Base-by-base conservation (phyloP, 1,140 invertebrate genomes). In the Cardiocondyla obscurior region DNA sequence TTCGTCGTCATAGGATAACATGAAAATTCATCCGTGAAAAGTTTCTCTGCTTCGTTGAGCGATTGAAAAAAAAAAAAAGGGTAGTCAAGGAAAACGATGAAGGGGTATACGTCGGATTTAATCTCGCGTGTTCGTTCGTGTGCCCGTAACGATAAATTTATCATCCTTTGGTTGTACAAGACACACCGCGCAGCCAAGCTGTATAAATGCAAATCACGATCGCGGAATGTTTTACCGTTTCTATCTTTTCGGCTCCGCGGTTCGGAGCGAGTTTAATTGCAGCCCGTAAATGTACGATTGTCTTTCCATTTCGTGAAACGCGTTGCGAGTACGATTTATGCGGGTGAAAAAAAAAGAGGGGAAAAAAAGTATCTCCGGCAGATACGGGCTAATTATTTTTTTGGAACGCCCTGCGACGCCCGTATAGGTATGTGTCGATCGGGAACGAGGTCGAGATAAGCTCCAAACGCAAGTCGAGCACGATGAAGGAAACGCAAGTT, bases 141-240 rank as follows among this genome's bases (percentile, higher is more conserved):
- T 55, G 74, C 46, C 49, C 33, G 46, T 79, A 69, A 79, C 74
- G 62, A 79, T 79, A 79, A 79, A 79, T 79, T 79, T 79, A 79
- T 79, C 74, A 79, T 79, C 46, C 74, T 53, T 36, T 46, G n/a
- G 22, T 73, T 19, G 25, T 69, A 22, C 62, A 62, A 53, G 74
- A 77, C 74, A 77, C 19, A 12, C 10, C 60, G 74, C 42, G 42
- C 73, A 36, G 46, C 46, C 74, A 69, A 69, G 62, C 62, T 79
- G 62, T 79, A 79, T 79, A 79, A 79, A 79, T 79, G 74, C 74
- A 79, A 79, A 79, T 79, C 74, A 79, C 74, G 62, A 79, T 49
- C 74, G 62, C 62, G 74, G 74, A 79, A 79, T 69, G 74, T 79
- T 79, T 79, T 69, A 79, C 62, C 74, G n/a, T 79, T 79, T n/a